phyloP scores from a whole-genome alignment of 2,888 invertebrate genomes.

The Hydropsyche betteni region DNA sequence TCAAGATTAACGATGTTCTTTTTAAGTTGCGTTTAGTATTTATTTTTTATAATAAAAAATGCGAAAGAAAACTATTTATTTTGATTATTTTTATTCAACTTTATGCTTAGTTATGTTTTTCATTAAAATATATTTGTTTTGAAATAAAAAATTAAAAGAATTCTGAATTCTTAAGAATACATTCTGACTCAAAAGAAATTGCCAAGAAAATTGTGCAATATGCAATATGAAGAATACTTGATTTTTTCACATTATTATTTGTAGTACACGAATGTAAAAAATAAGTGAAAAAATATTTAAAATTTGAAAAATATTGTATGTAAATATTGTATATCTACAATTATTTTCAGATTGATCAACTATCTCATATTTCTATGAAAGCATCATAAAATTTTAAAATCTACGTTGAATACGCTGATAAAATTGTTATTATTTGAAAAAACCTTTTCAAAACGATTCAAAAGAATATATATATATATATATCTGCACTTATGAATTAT shows the following conservation, averaged over 20 bases:
- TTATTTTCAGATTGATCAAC: not conserved
- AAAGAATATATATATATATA: too few species aligned
- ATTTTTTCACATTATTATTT: not conserved
- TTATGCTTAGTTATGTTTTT: too few species aligned
- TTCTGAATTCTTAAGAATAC: too few species aligned
- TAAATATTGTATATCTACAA: not conserved
- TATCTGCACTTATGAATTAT: too few species aligned
- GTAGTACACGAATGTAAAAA: not conserved
- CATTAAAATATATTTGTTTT: too few species aligned
- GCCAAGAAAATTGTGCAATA: not conserved
- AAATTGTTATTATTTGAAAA: too few species aligned
- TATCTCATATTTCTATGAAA: not conserved
- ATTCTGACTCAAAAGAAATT: too few species aligned
- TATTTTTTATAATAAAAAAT: not conserved
- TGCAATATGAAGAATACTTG: not conserved
- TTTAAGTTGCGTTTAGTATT: not conserved
- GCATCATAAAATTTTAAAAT: not conserved
- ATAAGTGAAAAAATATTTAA: not conserved
- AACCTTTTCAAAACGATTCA: too few species aligned
- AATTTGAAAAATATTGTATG: not conserved
- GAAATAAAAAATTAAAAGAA: too few species aligned
- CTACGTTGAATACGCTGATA: too few species aligned
- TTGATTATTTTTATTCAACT: not conserved
- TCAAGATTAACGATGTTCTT: conserved; percentile 18
- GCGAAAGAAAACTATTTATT: not conserved